A percentile compares a stretch with the other conserved stretches of the same genome.
phyloP scores from a whole-genome alignment of 2,113 vertebrate species.

The Poecilia latipinna region DNA sequence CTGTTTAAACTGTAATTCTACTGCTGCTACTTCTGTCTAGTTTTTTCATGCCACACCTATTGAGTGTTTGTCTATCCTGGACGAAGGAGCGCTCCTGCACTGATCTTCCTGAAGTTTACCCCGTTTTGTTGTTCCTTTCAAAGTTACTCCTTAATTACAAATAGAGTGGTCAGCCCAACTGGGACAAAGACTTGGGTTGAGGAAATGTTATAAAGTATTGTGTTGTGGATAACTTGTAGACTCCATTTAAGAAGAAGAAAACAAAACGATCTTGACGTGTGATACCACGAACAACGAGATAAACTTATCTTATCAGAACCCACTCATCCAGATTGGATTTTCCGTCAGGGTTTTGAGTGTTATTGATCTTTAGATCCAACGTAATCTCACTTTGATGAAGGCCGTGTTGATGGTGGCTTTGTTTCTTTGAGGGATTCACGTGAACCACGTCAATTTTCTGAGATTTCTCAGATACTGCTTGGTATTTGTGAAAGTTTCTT shows the following conservation, averaged over 20 bases:
- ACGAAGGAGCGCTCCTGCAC: slow-evolving; percentile 11
- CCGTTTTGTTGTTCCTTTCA: slow-evolving; percentile 25
- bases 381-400: not conserved
- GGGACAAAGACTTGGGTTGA: not conserved
- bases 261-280: not conserved
- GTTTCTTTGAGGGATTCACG: slow-evolving; percentile 20
- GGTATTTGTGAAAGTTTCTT: not conserved
- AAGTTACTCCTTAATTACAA: slow-evolving; percentile 5
- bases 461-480: not conserved
- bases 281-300: not conserved
- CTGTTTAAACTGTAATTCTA: slow-evolving; percentile 17
- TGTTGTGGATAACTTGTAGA: not conserved
- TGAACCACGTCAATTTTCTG: slow-evolving; percentile 9
- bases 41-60: slow-evolving; percentile 19
- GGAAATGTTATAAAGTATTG: not conserved
- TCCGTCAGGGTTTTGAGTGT: not conserved
- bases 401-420: slow-evolving; percentile 1
- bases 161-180: not conserved
- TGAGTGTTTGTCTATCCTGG: slow-evolving; percentile 21
- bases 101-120: slow-evolving; percentile 30
- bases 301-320: not conserved
- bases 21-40: slow-evolving; percentile 26
- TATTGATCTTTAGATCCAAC: not conserved
- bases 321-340: not conserved
- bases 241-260: not conserved